Conservation (phyloP, 2,113 vertebrate species). For the Xenopus tropicalis region UCB_Xtro_10.0 CM004449.2:76490501-76491000, state of each 20-base stretch:
- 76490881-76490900: conserved; percentile 31
- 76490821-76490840: conserved; percentile 30
- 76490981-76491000: conserved; percentile 33
- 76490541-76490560: no score
- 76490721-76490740: conserved; percentile 6
- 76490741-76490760: conserved; percentile 22
- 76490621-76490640: no score
- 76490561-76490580: no score
- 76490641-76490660: no score
- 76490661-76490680: background rate
- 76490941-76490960: conserved; percentile 27
- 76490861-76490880: background rate
- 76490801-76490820: conserved; percentile 17
- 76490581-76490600: no score
- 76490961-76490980: conserved; percentile 18
- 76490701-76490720: conserved; percentile 16
- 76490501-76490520: no score
- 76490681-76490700: conserved; percentile 28
- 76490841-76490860: background rate
- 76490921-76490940: conserved; percentile 16
- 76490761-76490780: conserved; percentile 38
- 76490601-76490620: no score
- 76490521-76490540: no score
- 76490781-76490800: conserved; percentile 24
- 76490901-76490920: conserved; percentile 36